Evolutionary conservation across 2,888 invertebrate genomes (phyloP), one percentile per base, ranked within the genome.

Genomic region (Ceraclea dissimilis): DNA sequence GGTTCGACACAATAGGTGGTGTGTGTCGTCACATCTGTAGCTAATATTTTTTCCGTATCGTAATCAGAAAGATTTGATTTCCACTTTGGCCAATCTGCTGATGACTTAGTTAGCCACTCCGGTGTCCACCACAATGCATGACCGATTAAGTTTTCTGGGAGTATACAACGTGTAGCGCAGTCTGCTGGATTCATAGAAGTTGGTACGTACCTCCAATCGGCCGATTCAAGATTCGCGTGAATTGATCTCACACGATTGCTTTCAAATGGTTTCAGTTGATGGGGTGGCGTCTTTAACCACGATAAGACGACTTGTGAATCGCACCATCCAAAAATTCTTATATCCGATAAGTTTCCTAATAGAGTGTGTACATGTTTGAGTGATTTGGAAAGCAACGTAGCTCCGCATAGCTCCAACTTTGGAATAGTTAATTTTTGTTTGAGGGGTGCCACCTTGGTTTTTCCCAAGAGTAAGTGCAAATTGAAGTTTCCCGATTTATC

Each of bases 221-320:
- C 33, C 6, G 22, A 31, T 17, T 21, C 31, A 13, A 50, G 18
- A 21, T 50, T 50, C 13, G 18, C n/a, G 17, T 50, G 50, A 50
- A 26, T 31, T 11, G 22, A 10, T 17, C 31, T 17, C 6, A 50
- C 31, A 13, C 31, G 26, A 33, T 50, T 50, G 10, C 50, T 16
- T 13, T 31, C 50, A 33, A 50, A 50, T 22, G 31, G 11, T 17
- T 26, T 31, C 11, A 18, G 22, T 26, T n/a, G 19, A 16, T 21
- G 11, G 5, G 26, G 8, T 26, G 21, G 33, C 5, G 50, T 31
- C 8, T 18, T 22, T 18, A 50, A 31, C 50, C 50, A 50, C 11
- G 50, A 50, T n/a, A 50, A 16, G 13, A 31, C 50, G 5, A 50
- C 22, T 13, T 22, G 22, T 17, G 50, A 31, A 50, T 50, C 50